phyloP scores from a whole-genome alignment of 2,888 invertebrate species.

The Cryptophagus acutangulus region DNA sequence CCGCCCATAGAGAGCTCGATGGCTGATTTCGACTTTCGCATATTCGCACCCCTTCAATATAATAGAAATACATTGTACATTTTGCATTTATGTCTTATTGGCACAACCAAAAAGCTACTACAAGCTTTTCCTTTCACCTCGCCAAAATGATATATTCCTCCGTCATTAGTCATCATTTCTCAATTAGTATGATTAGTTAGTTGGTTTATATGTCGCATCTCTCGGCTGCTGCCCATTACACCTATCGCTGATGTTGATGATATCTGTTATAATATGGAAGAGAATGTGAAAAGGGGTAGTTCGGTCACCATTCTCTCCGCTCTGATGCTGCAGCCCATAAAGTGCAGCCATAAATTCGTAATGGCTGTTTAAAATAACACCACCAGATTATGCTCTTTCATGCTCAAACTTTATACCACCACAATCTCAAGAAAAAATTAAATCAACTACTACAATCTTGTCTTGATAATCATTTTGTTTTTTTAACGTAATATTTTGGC shows the following conservation, averaged over 20 bases:
- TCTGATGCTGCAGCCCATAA: conserved; percentile 10
- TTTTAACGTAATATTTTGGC: too few species aligned
- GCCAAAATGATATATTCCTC: conserved; percentile 46
- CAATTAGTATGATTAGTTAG: conserved; percentile 49
- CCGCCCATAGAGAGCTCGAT: neutral
- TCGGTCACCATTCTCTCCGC: neutral
- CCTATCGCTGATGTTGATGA: too few species aligned
- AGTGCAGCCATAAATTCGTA: conserved; percentile 13
- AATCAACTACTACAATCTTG: too few species aligned
- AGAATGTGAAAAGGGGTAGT: too few species aligned
- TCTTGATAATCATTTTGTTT: too few species aligned
- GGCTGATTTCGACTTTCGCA: neutral
- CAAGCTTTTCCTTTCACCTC: conserved; percentile 46
- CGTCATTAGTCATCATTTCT: conserved; percentile 50
- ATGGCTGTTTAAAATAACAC: conserved; percentile 16
- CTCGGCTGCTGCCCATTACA: conserved; percentile 28
- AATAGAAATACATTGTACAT: neutral
- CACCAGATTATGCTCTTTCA: conserved; percentile 14
- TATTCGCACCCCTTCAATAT: neutral
- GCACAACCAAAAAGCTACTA: conserved; percentile 19
- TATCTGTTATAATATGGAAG: too few species aligned
- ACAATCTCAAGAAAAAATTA: too few species aligned
- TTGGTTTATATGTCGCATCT: conserved; percentile 33
- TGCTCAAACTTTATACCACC: too few species aligned
- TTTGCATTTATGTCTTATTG: conserved; percentile 7